Conservation (phyloP, 2,797 vertebrate genomes). For the Periparus ater region DNA sequence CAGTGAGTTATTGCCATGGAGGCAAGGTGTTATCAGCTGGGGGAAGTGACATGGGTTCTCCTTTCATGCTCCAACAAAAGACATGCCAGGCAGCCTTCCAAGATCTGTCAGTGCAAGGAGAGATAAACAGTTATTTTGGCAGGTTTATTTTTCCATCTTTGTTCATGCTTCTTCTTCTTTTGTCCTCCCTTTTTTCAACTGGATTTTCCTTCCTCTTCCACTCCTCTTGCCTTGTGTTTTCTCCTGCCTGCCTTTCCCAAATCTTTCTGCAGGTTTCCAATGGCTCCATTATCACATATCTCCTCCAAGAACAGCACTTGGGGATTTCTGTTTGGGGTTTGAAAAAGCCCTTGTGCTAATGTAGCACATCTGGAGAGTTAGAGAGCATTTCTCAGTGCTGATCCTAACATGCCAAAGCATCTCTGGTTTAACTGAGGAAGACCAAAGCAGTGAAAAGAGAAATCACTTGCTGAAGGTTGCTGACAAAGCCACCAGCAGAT, state of each 20-base stretch:
- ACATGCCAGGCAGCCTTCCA: conserved; percentile 31
- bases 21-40: not conserved
- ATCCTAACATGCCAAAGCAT: not conserved
- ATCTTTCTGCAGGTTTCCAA: not conserved
- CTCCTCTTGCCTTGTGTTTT: not conserved
- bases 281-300: not conserved
- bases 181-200: not conserved
- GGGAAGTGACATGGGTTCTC: not conserved
- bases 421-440: not conserved
- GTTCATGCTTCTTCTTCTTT: not conserved
- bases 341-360: not conserved
- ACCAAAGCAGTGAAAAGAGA: not conserved
- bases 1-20: not conserved
- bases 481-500: not conserved
- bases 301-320: not conserved
- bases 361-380: not conserved
- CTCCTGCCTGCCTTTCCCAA: not conserved
- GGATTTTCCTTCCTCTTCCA: conserved; percentile 2
- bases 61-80: not conserved
- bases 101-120: not conserved
- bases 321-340: not conserved
- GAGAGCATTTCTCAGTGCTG: not conserved
- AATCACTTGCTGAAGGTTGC: not conserved
- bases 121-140: conserved; percentile 9
- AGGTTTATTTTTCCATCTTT: not conserved